Percentiles rank a stretch among this genome's conserved stretches.
phyloP scores from a whole-genome alignment of 2,113 vertebrate genomes.

The Heptranchias perlo region DNA sequence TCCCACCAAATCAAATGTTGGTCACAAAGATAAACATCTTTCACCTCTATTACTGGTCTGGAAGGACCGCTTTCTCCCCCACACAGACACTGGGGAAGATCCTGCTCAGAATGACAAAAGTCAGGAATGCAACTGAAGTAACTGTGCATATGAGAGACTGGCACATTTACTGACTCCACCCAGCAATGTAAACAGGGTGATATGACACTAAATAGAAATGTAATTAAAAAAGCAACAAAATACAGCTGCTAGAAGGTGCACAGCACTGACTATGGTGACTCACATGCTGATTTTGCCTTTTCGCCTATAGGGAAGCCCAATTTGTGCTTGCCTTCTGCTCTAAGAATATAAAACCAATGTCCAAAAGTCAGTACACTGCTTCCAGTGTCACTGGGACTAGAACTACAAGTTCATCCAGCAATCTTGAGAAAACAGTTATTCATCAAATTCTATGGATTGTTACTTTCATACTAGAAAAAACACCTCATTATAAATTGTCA shows the following conservation, averaged over 20 bases:
- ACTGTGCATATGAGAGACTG: background rate
- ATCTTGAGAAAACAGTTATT: background rate
- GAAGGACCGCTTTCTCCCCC: background rate
- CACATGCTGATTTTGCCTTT: background rate
- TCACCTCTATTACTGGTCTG: background rate
- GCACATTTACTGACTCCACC: background rate
- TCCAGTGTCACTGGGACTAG: background rate
- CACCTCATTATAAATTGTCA: background rate
- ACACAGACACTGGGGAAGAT: background rate
- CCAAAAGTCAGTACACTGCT: background rate
- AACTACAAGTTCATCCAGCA: background rate
- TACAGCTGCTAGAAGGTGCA: background rate
- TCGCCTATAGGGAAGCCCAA: background rate
- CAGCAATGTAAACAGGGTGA: background rate
- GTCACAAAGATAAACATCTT: background rate
- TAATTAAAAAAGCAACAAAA: background rate
- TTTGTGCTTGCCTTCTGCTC: background rate
- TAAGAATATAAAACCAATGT: background rate
- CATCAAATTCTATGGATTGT: background rate
- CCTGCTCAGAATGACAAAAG: no score
- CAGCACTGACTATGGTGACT: background rate
- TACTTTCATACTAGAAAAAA: background rate
- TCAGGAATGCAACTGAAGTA: background rate
- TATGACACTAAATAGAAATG: background rate
- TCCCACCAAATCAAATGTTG: background rate